These are phyloP conservation scores for Cotesia typhae DNA, from an alignment of 1,140 invertebrate genomes.

Conservation along the genomic window DNA sequence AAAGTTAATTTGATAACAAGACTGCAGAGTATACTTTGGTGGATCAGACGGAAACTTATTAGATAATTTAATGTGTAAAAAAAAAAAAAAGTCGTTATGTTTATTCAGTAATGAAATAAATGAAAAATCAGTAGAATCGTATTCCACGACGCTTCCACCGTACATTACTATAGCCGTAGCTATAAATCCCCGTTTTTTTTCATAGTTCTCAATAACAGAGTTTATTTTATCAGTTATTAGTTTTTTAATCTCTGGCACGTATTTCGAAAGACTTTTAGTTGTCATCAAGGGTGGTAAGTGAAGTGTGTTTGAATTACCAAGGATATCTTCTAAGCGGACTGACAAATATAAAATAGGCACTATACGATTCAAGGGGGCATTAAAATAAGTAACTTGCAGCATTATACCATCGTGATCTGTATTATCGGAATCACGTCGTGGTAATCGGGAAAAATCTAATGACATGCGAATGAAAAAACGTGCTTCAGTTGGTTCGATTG, in stretches of 20 bases:
- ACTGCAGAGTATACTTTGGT: slow-evolving; percentile 48
- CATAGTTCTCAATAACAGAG: slow-evolving; percentile 27
- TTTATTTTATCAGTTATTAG: slow-evolving; percentile 64
- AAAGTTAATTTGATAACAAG: slow-evolving; percentile 48
- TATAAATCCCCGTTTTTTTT: slow-evolving; percentile 45
- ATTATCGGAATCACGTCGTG: slow-evolving; percentile 33
- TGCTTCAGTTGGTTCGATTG: slow-evolving; percentile 46
- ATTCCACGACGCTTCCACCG: slow-evolving; percentile 46
- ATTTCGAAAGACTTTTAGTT: slow-evolving; percentile 65
- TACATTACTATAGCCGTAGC: slow-evolving; percentile 30
- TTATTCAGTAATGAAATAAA: slow-evolving; percentile 43
- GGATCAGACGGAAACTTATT: slow-evolving; percentile 47
- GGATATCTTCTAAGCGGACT: slow-evolving; percentile 52
- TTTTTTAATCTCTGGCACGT: slow-evolving; percentile 67
- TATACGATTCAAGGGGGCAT: slow-evolving; percentile 47
- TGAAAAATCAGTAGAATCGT: slow-evolving; percentile 47
- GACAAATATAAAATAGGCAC: slow-evolving; percentile 51
- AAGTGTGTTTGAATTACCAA: slow-evolving; percentile 42
- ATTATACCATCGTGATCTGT: slow-evolving; percentile 45
- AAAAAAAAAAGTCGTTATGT: slow-evolving; percentile 42
- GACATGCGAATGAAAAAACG: slow-evolving; percentile 54
- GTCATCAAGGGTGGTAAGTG: slow-evolving; percentile 55
- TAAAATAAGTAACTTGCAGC: slow-evolving; percentile 52
- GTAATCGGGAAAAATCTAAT: slow-evolving; percentile 54
- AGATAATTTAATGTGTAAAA: slow-evolving; percentile 48